Evolutionary conservation across 2,113 vertebrate genomes (phyloP).

Genomic region (Bungarus multicinctus): DNA sequence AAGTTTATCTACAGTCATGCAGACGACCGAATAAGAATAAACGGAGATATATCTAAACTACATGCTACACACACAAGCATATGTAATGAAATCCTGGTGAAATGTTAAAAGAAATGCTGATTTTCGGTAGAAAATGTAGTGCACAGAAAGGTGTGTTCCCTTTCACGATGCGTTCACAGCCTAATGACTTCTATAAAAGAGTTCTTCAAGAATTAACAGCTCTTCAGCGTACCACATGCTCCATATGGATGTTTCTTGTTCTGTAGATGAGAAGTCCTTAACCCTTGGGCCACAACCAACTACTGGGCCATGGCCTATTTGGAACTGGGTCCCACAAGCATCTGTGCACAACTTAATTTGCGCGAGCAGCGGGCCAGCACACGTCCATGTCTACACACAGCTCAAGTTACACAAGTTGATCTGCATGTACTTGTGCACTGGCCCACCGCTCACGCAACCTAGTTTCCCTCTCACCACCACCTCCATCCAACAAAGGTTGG

Average conservation of each 20-base stretch:
- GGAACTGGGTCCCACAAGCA: too few relatives aligned
- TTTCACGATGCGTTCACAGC: neutral
- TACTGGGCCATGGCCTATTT: too few relatives aligned
- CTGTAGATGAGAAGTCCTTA: too few relatives aligned
- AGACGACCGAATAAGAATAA: neutral
- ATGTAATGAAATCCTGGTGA: neutral
- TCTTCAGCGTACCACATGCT: neutral
- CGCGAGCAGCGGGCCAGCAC: too few relatives aligned
- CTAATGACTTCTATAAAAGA: neutral
- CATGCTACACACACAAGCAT: neutral
- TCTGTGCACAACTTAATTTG: too few relatives aligned
- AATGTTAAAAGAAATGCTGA: neutral
- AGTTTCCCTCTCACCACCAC: too few relatives aligned
- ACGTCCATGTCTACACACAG: too few relatives aligned
- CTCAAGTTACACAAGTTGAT: too few relatives aligned
- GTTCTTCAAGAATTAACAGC: neutral
- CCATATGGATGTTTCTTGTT: neutral
- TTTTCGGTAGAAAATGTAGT: neutral
- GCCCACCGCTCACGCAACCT: too few relatives aligned
- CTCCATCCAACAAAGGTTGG: too few relatives aligned
- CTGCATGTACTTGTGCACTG: too few relatives aligned
- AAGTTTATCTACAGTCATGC: accelerated
- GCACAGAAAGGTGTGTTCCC: neutral
- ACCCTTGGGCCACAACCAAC: too few relatives aligned
- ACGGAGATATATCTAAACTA: neutral